These are phyloP conservation scores for Telmatochromis bifrenatus DNA, from an alignment of 2,113 vertebrate species.

Conservation along the genomic window DNA sequence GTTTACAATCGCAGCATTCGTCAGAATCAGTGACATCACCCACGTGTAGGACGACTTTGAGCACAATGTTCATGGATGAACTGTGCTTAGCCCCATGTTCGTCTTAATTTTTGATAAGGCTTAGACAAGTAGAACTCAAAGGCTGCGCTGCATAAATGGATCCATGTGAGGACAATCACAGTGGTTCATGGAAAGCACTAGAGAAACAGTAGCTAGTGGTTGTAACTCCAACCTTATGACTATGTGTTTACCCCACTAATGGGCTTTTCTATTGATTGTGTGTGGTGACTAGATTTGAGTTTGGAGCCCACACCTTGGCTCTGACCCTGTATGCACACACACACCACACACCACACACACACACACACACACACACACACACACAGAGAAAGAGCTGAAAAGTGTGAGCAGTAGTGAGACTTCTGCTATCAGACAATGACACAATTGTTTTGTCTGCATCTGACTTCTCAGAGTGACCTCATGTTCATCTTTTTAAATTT, in stretches of 20 bases:
- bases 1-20: neutral
- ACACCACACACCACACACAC: neutral
- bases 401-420: neutral
- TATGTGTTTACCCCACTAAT: neutral
- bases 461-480: neutral
- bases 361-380: neutral
- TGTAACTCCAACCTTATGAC: neutral
- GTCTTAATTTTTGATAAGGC: neutral
- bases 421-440: neutral
- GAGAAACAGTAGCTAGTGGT: neutral
- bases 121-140: neutral
- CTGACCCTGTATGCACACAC: neutral
- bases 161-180: neutral
- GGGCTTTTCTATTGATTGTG: neutral
- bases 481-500: neutral
- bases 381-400: neutral
- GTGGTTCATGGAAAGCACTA: neutral
- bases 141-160: neutral
- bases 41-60: neutral
- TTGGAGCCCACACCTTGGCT: neutral
- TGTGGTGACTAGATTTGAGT: neutral
- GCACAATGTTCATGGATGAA: neutral
- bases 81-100: neutral
- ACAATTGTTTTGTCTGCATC: constrained; percentile 11
- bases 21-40: constrained; percentile 20